phyloP scores from a whole-genome alignment of 2,888 invertebrate species.

The Apamea sordens region DNA sequence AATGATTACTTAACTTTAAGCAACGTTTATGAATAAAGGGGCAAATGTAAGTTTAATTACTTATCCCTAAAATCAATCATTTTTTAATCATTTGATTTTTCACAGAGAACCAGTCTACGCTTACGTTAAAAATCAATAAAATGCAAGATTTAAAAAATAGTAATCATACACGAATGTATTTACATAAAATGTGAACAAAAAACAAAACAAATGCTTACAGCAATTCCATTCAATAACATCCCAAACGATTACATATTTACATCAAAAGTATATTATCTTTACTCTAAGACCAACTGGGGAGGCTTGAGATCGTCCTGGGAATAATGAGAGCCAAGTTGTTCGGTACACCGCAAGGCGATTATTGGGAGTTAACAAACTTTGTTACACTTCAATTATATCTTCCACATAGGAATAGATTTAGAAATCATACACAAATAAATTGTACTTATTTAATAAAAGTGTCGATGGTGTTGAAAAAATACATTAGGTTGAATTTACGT shows the following conservation, averaged over 20 bases:
- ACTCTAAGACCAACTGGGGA: slow-evolving; percentile 33
- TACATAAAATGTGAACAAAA: slow-evolving; percentile 37
- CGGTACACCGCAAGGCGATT: slow-evolving; percentile 66
- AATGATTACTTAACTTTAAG: neutral
- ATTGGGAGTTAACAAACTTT: slow-evolving; percentile 63
- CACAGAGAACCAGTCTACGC: neutral
- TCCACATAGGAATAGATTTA: slow-evolving; percentile 22
- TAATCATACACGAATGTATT: neutral
- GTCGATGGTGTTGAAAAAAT: neutral
- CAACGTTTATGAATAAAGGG: neutral
- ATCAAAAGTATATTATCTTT: slow-evolving; percentile 49
- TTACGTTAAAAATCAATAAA: neutral
- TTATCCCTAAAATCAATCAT: slow-evolving; percentile 1
- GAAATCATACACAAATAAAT: neutral
- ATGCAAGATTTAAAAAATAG: neutral
- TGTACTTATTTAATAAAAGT: neutral
- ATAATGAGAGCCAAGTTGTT: slow-evolving; percentile 70
- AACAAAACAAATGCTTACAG: slow-evolving; percentile 49
- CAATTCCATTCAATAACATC: slow-evolving; percentile 38
- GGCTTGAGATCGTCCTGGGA: slow-evolving; percentile 41
- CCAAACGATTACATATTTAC: slow-evolving; percentile 35
- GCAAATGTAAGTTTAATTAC: neutral
- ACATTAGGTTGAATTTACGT: slow-evolving; percentile 3
- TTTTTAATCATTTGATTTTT: neutral
- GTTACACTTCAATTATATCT: slow-evolving; percentile 61